phyloP scores from a whole-genome alignment of 2,113 vertebrate species.

The Xyrauchen texanus region DNA sequence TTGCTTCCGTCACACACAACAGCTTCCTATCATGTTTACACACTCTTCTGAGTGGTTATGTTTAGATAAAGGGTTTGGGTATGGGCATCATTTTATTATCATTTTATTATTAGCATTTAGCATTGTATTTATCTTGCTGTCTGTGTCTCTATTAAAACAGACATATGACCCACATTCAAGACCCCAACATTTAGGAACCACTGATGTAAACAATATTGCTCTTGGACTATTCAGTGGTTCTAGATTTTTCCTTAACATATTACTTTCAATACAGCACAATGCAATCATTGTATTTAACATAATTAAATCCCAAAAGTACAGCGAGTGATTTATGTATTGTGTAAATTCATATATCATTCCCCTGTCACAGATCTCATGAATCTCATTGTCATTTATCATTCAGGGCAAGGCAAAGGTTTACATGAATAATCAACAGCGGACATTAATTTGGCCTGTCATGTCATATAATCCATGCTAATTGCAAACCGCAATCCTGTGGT shows the following conservation, averaged over 20 bases:
- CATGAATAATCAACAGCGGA: constrained; percentile 12
- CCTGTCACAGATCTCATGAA: neutral
- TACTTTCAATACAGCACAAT: constrained; percentile 9
- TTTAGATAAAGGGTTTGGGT: no score
- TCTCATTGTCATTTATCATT: neutral
- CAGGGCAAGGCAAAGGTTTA: constrained; percentile 25
- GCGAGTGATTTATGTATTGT: constrained; percentile 24
- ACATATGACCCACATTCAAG: no score
- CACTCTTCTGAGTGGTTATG: no score
- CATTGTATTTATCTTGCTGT: no score
- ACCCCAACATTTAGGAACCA: no score
- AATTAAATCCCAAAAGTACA: constrained; percentile 14
- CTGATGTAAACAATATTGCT: neutral
- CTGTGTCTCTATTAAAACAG: no score
- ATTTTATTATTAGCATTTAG: no score
- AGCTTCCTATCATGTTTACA: no score
- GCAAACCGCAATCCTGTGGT: constrained; percentile 9
- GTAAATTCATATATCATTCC: neutral
- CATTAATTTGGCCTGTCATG: constrained; percentile 18
- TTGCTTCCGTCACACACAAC: no score
- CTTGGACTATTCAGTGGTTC: neutral
- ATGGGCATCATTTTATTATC: no score
- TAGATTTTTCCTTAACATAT: neutral
- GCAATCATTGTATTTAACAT: constrained; percentile 2
- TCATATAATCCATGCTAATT: constrained; percentile 37